Evolutionary conservation across 2,888 invertebrate genomes (phyloP), one percentile per base, ranked within the genome.

Genomic region (Eupelmus urozonus): DNA sequence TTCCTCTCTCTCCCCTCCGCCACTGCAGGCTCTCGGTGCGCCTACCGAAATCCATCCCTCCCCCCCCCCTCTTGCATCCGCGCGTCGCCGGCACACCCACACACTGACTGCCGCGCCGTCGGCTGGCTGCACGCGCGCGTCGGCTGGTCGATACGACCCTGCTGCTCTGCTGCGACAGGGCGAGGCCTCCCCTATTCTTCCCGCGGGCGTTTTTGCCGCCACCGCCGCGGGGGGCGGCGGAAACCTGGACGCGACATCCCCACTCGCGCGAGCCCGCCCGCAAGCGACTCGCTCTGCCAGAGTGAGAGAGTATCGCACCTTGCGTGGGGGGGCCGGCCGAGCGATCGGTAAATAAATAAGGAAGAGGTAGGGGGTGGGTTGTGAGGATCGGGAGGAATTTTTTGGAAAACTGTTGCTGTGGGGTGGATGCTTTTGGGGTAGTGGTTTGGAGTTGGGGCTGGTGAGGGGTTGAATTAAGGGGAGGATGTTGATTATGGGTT

Each of bases 151-250:
- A n/a, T n/a, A n/a, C n/a, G n/a, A n/a, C n/a, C n/a, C n/a, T n/a
- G n/a, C n/a, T n/a, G n/a, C n/a, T n/a, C n/a, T n/a, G n/a, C n/a
- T 57, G 34, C 23, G 53, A 40, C 60, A 49, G 23, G 20, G 55
- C 51, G 76, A 66, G 74, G 42, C 78, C 67, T 67, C 55, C 76
- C 70, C 82, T 81, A 82, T 79, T 78, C 51, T 79, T 75, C 82
- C 76, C 66, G 71, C 76, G 76, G 71, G 71, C 71, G 76, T 71
- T 71, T 76, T 76, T 69, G 67, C 72, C 63, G 40, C 49, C 40
- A 72, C 42, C 60, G 34, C 60, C 20, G 5, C 49, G 27, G 34
- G 53, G 27, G n/a, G 70, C 60, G 42, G 42, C 51, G 16, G 51
- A n/a, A 34, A 59, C 70, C 57, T 69, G 69, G 59, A 25, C 49